Evolutionary conservation across 2,888 invertebrate genomes (phyloP), one percentile per base, ranked within the genome.

Genomic region (Allygus modestus): DNA sequence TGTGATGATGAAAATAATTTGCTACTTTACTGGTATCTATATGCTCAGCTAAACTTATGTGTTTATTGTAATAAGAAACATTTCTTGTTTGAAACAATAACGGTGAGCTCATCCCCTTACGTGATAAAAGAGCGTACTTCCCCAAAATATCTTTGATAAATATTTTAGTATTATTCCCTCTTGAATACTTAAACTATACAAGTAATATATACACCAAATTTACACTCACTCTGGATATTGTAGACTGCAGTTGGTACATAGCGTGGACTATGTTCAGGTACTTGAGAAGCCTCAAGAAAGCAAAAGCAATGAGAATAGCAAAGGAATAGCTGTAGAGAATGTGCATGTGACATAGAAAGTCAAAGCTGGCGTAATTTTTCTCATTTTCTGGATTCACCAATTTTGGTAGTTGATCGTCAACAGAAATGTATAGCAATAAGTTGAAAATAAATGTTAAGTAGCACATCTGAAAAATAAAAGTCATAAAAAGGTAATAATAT

Each of bases 181-280:
- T n/a, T n/a, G n/a, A n/a, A n/a, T n/a, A n/a, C n/a, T n/a, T n/a
- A n/a, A n/a, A n/a, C n/a, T n/a, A n/a, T n/a, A n/a, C n/a, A n/a
- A n/a, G n/a, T n/a, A n/a, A n/a, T n/a, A n/a, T n/a, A n/a, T n/a
- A n/a, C n/a, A n/a, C n/a, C n/a, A n/a, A n/a, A n/a, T n/a, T 23
- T 23, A 11, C 4, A 73, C 73, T 43, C 31, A 83, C 83, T 46
- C 73, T 73, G 0, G 83, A 46, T 15, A 83, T 54, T 9, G 73
- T 83, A 11, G 33, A 33, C 73, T 83, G 73, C 37, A 83, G 33
- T 51, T 83, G 83, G n/a, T 83, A 31, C 83, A 83, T 83, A n/a
- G 73, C 46, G 11, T 83, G 73, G 12, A 51, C 58, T 0, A 83
- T 51, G 28, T 37, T 83, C n/a, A 83, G 33, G 26, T 83, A 83